Base-by-base conservation (phyloP, 2,113 vertebrate genomes). In the Steatornis caripensis region DNA sequence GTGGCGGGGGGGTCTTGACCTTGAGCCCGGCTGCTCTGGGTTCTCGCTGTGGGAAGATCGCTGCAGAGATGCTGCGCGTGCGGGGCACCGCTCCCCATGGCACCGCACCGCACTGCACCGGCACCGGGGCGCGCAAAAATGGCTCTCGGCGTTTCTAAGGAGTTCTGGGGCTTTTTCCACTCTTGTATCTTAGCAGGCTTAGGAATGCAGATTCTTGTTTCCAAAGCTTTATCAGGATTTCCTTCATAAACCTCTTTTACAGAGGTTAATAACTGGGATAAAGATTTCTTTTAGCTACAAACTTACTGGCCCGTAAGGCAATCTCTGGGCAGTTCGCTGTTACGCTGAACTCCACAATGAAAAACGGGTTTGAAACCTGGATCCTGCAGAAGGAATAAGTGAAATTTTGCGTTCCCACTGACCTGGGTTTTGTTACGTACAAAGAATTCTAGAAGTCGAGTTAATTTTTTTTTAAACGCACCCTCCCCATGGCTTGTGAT, bases 21-120 rank as follows among this genome's bases (percentile, higher is more conserved):
- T 45, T 5, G 64, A 27, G 12, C 18, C 30, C 2, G 6, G 64
- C 51, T 41, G 54, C 21, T 41, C 6, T 21, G 58, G 22, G 66
- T 11, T 45, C 70, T 19, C 1, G 1, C 29, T 15, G 20, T 0
- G 3, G 62, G 36, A n/a, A 22, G 5, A 29, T 3, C 15, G 29
- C 53, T 19, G 46, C 29, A 18, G 66, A 15, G 45, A 14, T 8
- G 27, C 41, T 7, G 43, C 23, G 43, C 12, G 2, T 1, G 6
- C 1, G 3, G 12, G 53, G 7, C 10, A 9, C 30, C 1, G n/a
- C 69, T 86, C 60, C 58, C 58, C 2, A 10, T 5, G 39, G 70
- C 46, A 26, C 0, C 1, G 34, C 68, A 16, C 26, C 9, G 2
- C n/a, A n/a, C n/a, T n/a, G n/a, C n/a, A n/a, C n/a, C 0, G 1